A percentile compares a stretch with the other conserved stretches of the same genome.
phyloP scores from a whole-genome alignment of 2,113 vertebrate genomes.

The Chitala chitala region DNA sequence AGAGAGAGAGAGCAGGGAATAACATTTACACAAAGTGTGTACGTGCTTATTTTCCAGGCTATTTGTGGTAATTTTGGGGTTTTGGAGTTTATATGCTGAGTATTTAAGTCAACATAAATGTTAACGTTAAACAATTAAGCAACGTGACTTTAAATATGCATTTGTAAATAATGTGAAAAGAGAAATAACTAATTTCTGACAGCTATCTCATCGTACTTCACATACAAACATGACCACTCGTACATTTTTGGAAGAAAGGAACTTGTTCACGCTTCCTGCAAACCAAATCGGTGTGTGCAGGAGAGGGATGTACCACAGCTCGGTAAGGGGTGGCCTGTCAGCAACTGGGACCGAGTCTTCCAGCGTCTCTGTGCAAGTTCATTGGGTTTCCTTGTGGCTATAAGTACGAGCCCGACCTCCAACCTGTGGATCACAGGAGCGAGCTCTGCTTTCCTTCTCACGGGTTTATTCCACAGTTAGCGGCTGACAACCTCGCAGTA shows the following conservation, averaged over 20 bases:
- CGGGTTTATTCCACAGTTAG: too few species aligned
- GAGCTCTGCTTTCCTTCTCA: not conserved
- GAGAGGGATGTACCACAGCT: slow-evolving; percentile 21
- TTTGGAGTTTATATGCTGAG: too few species aligned
- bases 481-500: not conserved
- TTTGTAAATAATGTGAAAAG: not conserved
- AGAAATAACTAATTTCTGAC: not conserved
- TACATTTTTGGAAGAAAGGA: not conserved
- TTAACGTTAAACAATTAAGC: not conserved
- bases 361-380: not conserved
- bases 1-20: too few species aligned
- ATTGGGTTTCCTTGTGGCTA: not conserved
- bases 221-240: not conserved
- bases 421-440: not conserved
- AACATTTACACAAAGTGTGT: too few species aligned
- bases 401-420: not conserved
- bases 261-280: slow-evolving; percentile 19
- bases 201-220: not conserved
- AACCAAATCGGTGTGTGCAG: too few species aligned
- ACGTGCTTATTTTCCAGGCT: too few species aligned
- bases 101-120: too few species aligned
- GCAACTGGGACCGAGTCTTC: not conserved
- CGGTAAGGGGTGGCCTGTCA: not conserved
- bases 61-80: too few species aligned
- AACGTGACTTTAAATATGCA: not conserved